Percentiles rank a stretch among this genome's conserved stretches.
phyloP scores from a whole-genome alignment of 2,797 vertebrate species.

The Sebastes hubbsi region DNA sequence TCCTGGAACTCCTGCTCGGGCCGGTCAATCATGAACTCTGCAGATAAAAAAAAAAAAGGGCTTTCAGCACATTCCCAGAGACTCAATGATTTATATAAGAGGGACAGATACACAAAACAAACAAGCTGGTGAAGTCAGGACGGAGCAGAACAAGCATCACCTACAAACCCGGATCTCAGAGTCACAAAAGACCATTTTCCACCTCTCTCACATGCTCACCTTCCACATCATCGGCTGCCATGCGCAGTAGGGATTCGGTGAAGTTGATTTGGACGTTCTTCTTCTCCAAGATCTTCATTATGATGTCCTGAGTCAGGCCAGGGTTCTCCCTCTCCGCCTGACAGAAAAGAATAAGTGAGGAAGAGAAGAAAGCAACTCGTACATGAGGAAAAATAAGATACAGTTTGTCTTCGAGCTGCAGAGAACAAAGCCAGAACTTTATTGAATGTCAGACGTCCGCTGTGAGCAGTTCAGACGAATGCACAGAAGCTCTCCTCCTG shows the following conservation, averaged over 20 bases:
- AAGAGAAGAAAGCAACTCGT: background rate
- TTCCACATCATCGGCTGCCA: conserved; percentile 98
- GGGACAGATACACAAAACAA: background rate
- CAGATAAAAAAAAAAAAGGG: background rate
- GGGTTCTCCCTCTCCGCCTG: conserved; percentile 99
- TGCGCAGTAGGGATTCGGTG: conserved; percentile 96
- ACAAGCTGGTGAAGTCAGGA: background rate
- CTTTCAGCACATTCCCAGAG: background rate
- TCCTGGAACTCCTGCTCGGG: conserved; percentile 96
- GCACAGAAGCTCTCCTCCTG: conserved; percentile 29
- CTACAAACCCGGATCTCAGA: background rate
- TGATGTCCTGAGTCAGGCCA: conserved; percentile 98
- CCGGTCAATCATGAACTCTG: conserved; percentile 97
- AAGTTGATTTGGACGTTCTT: conserved; percentile 99
- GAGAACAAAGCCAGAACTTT: conserved; percentile 27
- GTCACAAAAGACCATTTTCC: background rate
- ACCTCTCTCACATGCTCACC: conserved; percentile 67
- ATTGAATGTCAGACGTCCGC: conserved; percentile 7
- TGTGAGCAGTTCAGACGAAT: conserved; percentile 23
- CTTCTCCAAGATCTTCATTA: conserved; percentile 99
- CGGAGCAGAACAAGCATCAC: background rate
- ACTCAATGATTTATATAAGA: background rate
- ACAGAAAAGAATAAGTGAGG: background rate
- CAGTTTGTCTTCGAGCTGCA: background rate
- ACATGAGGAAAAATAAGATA: background rate